Evolutionary conservation across 2,888 invertebrate genomes (phyloP).

Genomic region (Rhabditoides inermis): DNA sequence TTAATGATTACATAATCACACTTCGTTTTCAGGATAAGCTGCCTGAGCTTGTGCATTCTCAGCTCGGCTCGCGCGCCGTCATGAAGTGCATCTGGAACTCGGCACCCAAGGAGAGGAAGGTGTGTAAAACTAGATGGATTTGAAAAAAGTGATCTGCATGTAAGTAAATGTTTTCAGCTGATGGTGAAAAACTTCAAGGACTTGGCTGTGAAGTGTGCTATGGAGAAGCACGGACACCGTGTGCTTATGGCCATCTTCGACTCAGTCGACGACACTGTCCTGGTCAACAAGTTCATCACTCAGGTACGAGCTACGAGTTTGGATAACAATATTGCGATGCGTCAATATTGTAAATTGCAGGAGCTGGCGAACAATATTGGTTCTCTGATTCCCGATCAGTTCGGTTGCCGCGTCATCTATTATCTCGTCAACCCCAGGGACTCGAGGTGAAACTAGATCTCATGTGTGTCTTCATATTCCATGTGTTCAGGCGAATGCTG

Average conservation of each 20-base stretch:
- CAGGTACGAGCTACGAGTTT: conserved; percentile 49
- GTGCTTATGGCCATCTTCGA: conserved; percentile 73
- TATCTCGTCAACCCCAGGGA: conserved; percentile 80
- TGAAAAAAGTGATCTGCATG: conserved; percentile 58
- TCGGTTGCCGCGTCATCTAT: conserved; percentile 72
- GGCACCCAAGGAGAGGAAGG: conserved; percentile 55
- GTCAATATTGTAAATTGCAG: conserved; percentile 14
- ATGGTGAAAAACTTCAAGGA: conserved; percentile 81
- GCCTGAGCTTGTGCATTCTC: conserved; percentile 27
- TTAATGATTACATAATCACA: conserved; percentile 35
- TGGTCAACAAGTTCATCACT: conserved; percentile 69
- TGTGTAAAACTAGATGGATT: conserved; percentile 5
- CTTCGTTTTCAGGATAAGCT: conserved; percentile 62
- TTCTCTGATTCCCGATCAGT: conserved; percentile 62
- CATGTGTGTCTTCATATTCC: no score
- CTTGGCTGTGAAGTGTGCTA: conserved; percentile 69
- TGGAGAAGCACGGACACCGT: conserved; percentile 76
- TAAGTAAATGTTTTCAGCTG: conserved; percentile 24
- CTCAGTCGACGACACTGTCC: conserved; percentile 80
- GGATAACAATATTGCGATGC: background rate
- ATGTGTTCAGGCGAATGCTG: no score
- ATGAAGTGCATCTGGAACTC: conserved; percentile 81
- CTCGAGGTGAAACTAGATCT: conserved; percentile 68
- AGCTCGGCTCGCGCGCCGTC: conserved; percentile 71
- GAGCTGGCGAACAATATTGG: conserved; percentile 44